A percentile compares a stretch with the other conserved stretches of the same genome.
Conservation (phyloP, 2,888 invertebrate species). For the Didymodactylos carnosus region DNA sequence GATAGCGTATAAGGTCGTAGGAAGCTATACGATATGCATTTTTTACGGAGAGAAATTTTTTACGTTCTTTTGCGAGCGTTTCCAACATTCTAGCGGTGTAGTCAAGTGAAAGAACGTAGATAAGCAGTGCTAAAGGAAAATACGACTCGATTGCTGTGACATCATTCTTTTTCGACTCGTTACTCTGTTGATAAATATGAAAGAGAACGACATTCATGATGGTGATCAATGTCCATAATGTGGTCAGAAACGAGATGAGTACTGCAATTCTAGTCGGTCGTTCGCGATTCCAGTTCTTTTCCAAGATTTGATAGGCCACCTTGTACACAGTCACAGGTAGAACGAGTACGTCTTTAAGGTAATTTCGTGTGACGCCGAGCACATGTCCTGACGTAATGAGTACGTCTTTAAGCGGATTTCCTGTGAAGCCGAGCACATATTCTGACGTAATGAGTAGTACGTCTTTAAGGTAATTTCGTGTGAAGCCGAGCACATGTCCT, state of each 20-base stretch:
- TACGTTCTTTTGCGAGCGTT: neutral
- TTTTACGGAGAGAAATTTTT: neutral
- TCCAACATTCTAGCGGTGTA: neutral
- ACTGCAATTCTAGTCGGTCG: neutral
- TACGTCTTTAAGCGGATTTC: too few relatives aligned
- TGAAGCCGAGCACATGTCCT: neutral
- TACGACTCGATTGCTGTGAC: neutral
- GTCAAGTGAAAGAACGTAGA: neutral
- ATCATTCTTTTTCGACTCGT: neutral
- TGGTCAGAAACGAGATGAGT: neutral
- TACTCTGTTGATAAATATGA: neutral
- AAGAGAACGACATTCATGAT: neutral
- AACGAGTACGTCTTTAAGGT: neutral
- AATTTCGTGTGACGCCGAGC: neutral
- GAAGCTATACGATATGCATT: neutral
- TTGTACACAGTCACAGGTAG: neutral
- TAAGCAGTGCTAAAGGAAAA: neutral
- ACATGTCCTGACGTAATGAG: neutral
- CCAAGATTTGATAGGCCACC: neutral
- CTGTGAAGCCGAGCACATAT: too few relatives aligned
- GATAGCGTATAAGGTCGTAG: neutral
- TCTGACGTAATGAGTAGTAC: too few relatives aligned
- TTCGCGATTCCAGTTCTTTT: neutral
- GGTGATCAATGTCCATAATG: neutral
- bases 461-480: neutral